These are phyloP conservation scores for Ceuthmochares aereus DNA, from an alignment of 2,113 vertebrate genomes.

Conservation along the genomic window DNA sequence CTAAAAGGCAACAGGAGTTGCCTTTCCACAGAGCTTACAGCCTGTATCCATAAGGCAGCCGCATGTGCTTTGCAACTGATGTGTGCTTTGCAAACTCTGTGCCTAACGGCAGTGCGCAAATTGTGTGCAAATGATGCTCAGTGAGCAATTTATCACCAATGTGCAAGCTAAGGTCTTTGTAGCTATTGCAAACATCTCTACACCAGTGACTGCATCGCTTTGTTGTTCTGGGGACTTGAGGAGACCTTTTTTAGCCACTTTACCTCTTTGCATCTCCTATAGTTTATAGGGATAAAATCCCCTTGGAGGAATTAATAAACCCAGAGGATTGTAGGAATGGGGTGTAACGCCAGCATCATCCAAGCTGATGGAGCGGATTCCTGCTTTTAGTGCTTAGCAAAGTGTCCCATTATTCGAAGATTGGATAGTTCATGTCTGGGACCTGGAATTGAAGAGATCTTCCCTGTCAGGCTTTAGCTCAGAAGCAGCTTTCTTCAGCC, in stretches of 20 bases:
- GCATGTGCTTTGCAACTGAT: not conserved
- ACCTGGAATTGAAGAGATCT: not conserved
- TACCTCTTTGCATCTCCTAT: not conserved
- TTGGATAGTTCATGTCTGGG: not conserved
- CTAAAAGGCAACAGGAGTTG: not conserved
- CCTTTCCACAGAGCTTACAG: not conserved
- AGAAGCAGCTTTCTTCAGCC: not conserved
- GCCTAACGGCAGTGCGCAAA: rapidly evolving
- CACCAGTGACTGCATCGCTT: rapidly evolving
- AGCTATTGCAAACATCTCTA: not conserved
- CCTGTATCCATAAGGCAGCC: not conserved
- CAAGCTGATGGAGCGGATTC: rapidly evolving
- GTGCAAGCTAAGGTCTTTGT: not conserved
- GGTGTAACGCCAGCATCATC: not conserved
- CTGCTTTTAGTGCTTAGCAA: not conserved
- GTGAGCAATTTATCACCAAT: not conserved
- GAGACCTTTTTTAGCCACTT: not conserved
- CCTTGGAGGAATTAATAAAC: not conserved
- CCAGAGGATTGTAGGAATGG: not conserved
- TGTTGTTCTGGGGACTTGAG: not conserved
- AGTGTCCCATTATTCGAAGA: not conserved
- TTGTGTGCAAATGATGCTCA: not conserved
- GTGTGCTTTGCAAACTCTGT: not conserved
- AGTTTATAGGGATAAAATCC: not conserved
- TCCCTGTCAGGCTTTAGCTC: not conserved